phyloP scores from a whole-genome alignment of 2,113 vertebrate species.

The Mustela nigripes region DNA sequence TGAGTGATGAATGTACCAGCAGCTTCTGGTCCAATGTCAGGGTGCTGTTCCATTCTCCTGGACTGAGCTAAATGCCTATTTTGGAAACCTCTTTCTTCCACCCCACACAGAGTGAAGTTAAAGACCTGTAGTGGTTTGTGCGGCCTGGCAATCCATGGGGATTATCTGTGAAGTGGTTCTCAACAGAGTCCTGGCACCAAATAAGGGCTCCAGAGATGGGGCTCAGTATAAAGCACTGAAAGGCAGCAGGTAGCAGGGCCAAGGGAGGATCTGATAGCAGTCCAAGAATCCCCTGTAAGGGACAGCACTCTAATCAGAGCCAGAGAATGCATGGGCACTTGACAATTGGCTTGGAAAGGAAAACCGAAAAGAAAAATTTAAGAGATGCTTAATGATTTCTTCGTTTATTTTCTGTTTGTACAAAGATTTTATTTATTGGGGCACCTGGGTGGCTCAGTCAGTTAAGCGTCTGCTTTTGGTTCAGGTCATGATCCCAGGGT shows the following conservation, averaged over 20 bases:
- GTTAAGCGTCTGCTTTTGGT: too few relatives aligned
- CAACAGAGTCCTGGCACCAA: background rate
- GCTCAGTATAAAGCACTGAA: background rate
- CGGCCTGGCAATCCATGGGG: background rate
- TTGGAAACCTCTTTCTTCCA: conserved; percentile 13
- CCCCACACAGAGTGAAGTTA: background rate
- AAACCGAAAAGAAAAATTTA: conserved; percentile 17
- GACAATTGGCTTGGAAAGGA: background rate
- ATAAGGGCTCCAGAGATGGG: background rate
- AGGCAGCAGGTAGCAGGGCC: background rate
- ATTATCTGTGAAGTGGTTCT: background rate
- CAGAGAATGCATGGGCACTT: background rate
- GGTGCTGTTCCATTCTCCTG: background rate
- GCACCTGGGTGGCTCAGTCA: too few relatives aligned
- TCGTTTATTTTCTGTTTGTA: background rate
- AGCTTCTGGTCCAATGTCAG: background rate
- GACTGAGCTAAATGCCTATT: background rate
- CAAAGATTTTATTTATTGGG: background rate
- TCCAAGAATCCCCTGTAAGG: background rate
- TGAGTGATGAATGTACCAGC: background rate
- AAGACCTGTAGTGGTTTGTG: background rate
- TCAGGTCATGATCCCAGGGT: too few relatives aligned
- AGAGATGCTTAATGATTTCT: background rate
- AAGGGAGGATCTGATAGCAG: background rate
- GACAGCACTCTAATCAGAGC: background rate